Conservation (phyloP, 1,140 invertebrate genomes). For the Ridgeia piscesae region DNA sequence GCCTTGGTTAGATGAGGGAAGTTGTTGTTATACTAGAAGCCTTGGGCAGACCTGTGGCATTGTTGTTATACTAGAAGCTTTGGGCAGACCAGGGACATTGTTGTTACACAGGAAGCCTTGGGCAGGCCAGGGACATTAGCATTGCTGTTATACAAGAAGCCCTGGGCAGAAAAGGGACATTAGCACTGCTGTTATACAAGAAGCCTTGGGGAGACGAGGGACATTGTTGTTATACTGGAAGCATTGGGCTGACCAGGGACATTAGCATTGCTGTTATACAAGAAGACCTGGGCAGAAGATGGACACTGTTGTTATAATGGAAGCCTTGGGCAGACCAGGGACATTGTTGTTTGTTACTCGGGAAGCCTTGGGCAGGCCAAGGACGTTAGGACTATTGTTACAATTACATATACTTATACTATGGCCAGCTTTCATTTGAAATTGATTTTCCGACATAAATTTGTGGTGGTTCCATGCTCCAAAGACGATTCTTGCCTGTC, state of each 20-base stretch:
- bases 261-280: background rate
- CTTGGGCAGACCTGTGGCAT: background rate
- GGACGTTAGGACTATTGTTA: background rate
- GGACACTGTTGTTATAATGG: background rate
- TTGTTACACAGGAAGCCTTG: background rate
- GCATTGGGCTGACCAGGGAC: background rate
- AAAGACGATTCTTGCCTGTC: too few species aligned
- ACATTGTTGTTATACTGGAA: background rate
- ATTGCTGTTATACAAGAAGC: background rate
- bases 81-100: background rate
- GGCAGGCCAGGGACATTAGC: background rate
- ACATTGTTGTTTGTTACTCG: background rate
- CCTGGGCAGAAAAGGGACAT: background rate
- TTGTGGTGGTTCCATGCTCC: too few species aligned
- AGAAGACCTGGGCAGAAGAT: background rate
- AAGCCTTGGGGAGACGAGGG: background rate
- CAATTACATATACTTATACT: too few species aligned
- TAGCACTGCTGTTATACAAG: background rate
- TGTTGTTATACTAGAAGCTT: too few species aligned
- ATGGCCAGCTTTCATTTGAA: too few species aligned
- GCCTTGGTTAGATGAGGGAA: background rate
- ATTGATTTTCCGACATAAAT: too few species aligned
- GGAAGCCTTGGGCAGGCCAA: background rate
- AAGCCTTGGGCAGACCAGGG: background rate
- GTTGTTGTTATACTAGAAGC: background rate